These are phyloP conservation scores for Amblyopsis hoosieri DNA, from an alignment of 2,797 vertebrate genomes.

Conservation along the genomic window DNA sequence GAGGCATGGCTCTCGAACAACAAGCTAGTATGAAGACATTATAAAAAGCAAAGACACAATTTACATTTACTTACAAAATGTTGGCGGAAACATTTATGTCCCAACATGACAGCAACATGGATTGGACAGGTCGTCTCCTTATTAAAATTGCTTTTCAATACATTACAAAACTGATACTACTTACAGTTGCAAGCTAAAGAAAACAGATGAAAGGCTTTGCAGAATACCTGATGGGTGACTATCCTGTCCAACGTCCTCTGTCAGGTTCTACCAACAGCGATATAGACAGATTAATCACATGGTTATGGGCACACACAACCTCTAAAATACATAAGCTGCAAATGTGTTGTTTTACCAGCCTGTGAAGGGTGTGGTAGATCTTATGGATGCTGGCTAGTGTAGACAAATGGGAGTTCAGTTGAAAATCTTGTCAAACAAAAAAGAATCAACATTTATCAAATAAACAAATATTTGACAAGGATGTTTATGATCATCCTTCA, in stretches of 20 bases:
- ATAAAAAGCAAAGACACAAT: constrained; percentile 11
- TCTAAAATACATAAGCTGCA: constrained; percentile 15
- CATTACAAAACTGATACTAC: background rate
- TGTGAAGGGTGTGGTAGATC: constrained; percentile 99
- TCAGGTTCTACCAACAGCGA: constrained; percentile 87
- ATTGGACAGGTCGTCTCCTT: background rate
- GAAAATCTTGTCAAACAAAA: constrained; percentile 85
- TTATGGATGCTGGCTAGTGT: constrained; percentile 99
- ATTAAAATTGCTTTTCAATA: background rate
- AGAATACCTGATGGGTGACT: constrained; percentile 91
- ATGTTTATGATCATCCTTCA: constrained; percentile 10
- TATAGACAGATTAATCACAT: constrained; percentile 2
- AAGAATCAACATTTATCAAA: constrained; percentile 6
- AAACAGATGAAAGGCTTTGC: background rate
- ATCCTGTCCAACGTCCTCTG: constrained; percentile 95
- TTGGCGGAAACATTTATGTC: background rate
- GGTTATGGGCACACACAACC: constrained; percentile 15
- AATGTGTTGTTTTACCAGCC: constrained; percentile 90
- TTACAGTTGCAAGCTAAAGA: background rate
- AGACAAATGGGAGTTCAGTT: constrained; percentile 98
- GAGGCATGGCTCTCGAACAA: constrained; percentile 98
- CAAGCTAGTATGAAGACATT: constrained; percentile 79
- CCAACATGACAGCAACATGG: background rate
- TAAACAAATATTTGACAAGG: constrained; percentile 12
- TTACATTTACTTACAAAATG: constrained; percentile 5